Evolutionary conservation across 1,140 invertebrate species (phyloP), one percentile per base, ranked within the genome.

Genomic region (Whitmania pigra): DNA sequence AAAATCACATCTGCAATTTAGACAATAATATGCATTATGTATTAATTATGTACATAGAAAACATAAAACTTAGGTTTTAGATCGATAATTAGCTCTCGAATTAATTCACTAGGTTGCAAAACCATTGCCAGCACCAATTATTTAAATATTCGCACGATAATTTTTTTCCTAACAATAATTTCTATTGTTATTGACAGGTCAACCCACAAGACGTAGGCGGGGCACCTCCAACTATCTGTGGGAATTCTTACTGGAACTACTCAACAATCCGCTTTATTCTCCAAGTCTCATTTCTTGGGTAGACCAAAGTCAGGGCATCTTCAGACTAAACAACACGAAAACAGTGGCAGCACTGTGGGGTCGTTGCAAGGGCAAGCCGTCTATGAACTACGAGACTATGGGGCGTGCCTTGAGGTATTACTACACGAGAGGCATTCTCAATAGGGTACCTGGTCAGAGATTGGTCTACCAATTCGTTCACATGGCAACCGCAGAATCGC

Each of bases 311-410:
- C 93, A 95, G 79, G 94, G 95, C 55, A 91, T 97, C 40, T 98
- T 98, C 86, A 98, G 98, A 83, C 86, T 99, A 78, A 94, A 98
- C 25, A 95, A 99, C 84, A 97, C 93, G 17, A 98, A 99, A 83
- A 94, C 94, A 15, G 96, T 99, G 13, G 96, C 93, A 13, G 87
- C 91, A 66, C 86, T 99, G 20, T 99, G 96, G 96, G 96, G 96
- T 63, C 86, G 94, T 78, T 94, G 98, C 85, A 99, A 99, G 84
- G 98, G 98, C 84, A 99, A 99, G 83, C 95, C 95, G 2, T 94
- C 97, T 82, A 99, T 99, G 96, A 99, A 98, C 85, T 99, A 99
- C 83, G 96, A 99, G 84, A 99, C 96, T 53, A 98, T 99, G 95
- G 95, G 95, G 13, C 86, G 96, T 72, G 95, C 96, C 53, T 84